Base-by-base conservation (phyloP, 1,140 invertebrate species). In the Meteorus sp. region DNA sequence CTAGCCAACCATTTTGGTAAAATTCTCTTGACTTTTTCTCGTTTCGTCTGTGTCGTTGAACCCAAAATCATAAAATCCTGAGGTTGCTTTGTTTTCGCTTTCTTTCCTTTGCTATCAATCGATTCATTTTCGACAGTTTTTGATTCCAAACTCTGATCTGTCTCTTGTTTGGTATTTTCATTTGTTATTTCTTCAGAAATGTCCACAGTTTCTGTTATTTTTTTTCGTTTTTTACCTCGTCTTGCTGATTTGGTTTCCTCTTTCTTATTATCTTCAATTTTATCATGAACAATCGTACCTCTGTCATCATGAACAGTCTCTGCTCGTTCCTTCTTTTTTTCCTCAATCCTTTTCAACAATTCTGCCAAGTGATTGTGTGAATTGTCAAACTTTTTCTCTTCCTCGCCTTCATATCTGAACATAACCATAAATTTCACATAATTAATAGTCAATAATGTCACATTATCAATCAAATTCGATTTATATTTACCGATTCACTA, bases 1-100 rank as follows among this genome's bases (percentile, higher is more conserved):
- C 92, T 83, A 0, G 88, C 85, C 25, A 97, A 73, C 95, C 95
- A 98, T 61, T 89, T 79, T 17, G 94, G 94, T 41, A 97, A 75
- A 15, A 91, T 84, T 74, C 91, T 83, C 69, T 86, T 84, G 6
- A 90, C 86, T 78, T 81, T 23, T 43, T 55, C 53, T 8, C 15
- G 51, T 55, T 74, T 78, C 19, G 63, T 71, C n/a, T 66, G 61
- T 57, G 65, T 59, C 48, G 66, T 66, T 23, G 43, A 50, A 3
- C 76, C 76, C 6, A 81, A 39, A 41, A 81, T 60, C 11, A 67
- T 71, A 54, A 79, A 81, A 60, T 69, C 60, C 13, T 48, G 29
- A 11, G 33, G 2, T 25, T 43, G 15, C 8, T 43, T 27, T 41
- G 25, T 57, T 53, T 51, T 27, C 13, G 0, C 6, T 22, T 11